phyloP scores from a whole-genome alignment of 2,113 vertebrate species.

The Mus musculus region DNA sequence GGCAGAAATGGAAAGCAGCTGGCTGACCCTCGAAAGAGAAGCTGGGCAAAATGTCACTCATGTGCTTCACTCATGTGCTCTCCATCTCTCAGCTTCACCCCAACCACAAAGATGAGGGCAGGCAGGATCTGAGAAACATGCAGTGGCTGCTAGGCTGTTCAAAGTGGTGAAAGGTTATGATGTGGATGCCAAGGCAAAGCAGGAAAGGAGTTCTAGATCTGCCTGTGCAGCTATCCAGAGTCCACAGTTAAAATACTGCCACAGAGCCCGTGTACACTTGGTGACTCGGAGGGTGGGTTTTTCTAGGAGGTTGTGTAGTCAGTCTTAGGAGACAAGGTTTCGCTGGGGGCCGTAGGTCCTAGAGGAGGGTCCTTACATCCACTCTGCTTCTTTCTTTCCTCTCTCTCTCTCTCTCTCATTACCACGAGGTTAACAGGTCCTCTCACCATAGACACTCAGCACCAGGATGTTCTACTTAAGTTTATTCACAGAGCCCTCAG shows the following conservation, averaged over 20 bases:
- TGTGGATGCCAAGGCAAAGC: background rate
- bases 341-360: background rate
- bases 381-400: background rate
- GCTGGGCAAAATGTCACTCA: background rate
- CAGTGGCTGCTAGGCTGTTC: background rate
- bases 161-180: background rate
- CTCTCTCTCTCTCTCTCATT: background rate
- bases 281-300: no score
- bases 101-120: no score
- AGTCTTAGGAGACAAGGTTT: background rate
- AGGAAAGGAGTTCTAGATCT: background rate
- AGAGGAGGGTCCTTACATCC: background rate
- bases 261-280: background rate
- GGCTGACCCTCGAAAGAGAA: background rate
- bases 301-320: background rate
- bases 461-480: background rate
- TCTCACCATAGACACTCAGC: background rate
- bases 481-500: background rate
- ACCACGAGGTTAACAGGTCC: background rate
- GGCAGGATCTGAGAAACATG: background rate
- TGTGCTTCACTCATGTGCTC: background rate
- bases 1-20: background rate
- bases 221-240: background rate
- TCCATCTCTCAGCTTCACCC: background rate
- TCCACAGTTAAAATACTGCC: background rate